Percentiles rank a stretch among this genome's conserved stretches.
Evolutionary conservation across 1,140 invertebrate species (phyloP).

Genomic region (Megalopta genalis): DNA sequence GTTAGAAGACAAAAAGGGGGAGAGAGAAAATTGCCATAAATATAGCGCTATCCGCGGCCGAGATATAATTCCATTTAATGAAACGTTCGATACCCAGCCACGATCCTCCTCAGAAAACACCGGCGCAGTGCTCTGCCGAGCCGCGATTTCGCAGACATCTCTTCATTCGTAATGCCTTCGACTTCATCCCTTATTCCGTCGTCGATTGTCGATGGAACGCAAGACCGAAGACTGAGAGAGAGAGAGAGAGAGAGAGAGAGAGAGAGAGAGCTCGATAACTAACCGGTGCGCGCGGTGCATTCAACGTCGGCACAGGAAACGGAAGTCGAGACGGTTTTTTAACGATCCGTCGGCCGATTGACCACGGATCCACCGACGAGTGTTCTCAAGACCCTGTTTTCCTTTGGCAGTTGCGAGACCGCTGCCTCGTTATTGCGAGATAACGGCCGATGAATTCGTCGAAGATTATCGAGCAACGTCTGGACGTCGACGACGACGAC

Average conservation of each 20-base stretch:
- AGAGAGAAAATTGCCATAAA: background rate
- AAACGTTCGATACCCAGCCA: background rate
- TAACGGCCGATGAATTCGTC: background rate
- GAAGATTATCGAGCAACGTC: slow-evolving; percentile 4
- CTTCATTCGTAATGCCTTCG: background rate
- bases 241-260: background rate
- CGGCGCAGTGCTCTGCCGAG: too few species aligned
- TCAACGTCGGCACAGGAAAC: background rate
- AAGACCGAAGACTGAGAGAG: background rate
- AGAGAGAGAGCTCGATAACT: background rate
- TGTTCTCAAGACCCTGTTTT: background rate
- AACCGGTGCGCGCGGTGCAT: too few species aligned
- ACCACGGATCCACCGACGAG: background rate
- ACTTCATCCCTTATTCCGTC: background rate
- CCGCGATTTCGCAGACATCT: too few species aligned
- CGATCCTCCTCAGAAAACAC: too few species aligned
- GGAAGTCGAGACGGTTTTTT: slow-evolving; percentile 27
- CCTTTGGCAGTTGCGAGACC: too few species aligned
- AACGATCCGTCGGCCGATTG: slow-evolving; percentile 8
- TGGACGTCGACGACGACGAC: too few species aligned
- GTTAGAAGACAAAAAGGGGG: background rate
- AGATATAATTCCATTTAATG: background rate
- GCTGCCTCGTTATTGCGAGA: background rate
- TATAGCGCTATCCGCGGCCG: background rate
- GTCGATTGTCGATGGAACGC: background rate